Evolutionary conservation across 1,140 invertebrate genomes (phyloP), one percentile per base, ranked within the genome.

Genomic region (Telenomus remus): DNA sequence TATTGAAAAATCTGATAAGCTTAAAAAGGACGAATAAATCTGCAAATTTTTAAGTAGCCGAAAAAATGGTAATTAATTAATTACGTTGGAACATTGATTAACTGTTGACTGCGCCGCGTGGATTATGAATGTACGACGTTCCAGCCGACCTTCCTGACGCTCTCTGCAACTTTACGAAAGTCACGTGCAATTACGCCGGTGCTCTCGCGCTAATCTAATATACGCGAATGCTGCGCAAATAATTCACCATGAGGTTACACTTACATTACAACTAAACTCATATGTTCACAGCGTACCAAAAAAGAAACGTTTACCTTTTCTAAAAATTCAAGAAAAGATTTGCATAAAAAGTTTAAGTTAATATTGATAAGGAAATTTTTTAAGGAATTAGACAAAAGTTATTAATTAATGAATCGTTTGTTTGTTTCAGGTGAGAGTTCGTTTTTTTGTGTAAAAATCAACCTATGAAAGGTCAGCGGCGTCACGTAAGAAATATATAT

Each of bases 121-220:
- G 47, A 66, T 61, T 68, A 74, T 68, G 44, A 66, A 51, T 39
- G 37, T 65, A 50, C 13, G 33, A 49, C 42, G 55, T 11, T 55
- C 34, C 47, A 46, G 53, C 34, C 54, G 71, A 68, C 57, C 57
- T 68, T 66, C 63, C 46, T 55, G 61, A 65, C 69, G 34, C 35
- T 59, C 60, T 60, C 63, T 50, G 39, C 53, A 39, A 48, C 56
- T 68, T 74, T 63, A 74, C 71, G 71, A 74, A 68, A 74, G 72
- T 75, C 72, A 75, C 72, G 59, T 69, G 72, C 59, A 75, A 75
- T 75, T 64, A 75, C 39, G 27, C 10, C 39, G 27, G 10, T 46
- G 51, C 37, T 39, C 9, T 57, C 15, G 49, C 48, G 43, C 55
- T 39, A 53, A 54, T 53, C 39, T 60, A 59, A 59, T 60, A 39